phyloP scores from a whole-genome alignment of 2,888 invertebrate genomes.

The Sinotaia quadrata region DNA sequence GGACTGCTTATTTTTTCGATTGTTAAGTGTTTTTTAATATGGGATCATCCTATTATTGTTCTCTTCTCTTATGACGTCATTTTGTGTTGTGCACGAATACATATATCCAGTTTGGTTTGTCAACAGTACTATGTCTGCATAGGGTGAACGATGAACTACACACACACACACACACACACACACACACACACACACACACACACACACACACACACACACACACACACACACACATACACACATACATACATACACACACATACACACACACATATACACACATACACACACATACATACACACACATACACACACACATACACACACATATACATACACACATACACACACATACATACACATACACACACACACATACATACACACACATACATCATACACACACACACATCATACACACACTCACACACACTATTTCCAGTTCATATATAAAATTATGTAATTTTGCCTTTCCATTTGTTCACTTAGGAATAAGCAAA shows the following conservation, averaged over 20 bases:
- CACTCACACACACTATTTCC: conserved; percentile 18
- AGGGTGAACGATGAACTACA: not conserved
- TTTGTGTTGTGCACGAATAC: no score
- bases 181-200: not conserved
- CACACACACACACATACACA: not conserved
- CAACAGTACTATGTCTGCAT: no score
- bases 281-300: conserved; percentile 1
- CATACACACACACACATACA: not conserved
- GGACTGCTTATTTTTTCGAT: no score
- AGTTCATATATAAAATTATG: no score
- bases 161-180: not conserved
- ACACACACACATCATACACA: not conserved
- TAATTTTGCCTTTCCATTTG: no score
- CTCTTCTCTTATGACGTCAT: no score
- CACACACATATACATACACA: not conserved
- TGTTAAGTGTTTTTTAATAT: no score
- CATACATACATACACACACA: not conserved
- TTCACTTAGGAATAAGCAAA: no score
- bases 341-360: not conserved
- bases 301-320: not conserved
- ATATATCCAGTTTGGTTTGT: no score
- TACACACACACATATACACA: not conserved
- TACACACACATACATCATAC: not conserved
- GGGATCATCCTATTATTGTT: no score
- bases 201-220: not conserved